Evolutionary conservation across 1,140 invertebrate genomes (phyloP), one percentile per base, ranked within the genome.

Genomic region (Camponotus floridanus): DNA sequence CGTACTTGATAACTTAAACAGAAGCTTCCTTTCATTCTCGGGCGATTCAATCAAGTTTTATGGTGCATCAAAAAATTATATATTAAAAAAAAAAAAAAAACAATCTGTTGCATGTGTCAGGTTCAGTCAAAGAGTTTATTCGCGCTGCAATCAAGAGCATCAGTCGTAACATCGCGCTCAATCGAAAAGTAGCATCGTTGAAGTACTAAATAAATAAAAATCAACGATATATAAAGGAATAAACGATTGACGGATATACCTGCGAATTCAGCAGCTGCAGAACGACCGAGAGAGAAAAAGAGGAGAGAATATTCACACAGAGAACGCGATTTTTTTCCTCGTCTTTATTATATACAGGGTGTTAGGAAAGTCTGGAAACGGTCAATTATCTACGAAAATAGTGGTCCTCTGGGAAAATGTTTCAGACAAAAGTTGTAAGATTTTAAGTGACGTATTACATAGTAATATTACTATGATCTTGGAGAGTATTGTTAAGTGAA

Each of bases 231-330:
- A 79, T 79, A 71, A 71, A 71, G 33, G 48, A 39, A 70, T 21
- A 80, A 80, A 80, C 64, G 64, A 70, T 11, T 15, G 64, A 42
- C 78, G 51, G 33, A n/a, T 18, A 26, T 26, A 26, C 26, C 26
- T 26, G 26, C 33, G 8, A 15, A 26, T 26, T 13, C 8, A 42
- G 39, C 8, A 42, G 39, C 39, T 42, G 39, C 39, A 6, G n/a
- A n/a, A 21, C 26, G 26, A 26, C 26, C 26, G 26, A 26, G 26
- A 26, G 26, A 26, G 26, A 26, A 26, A 26, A 26, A 26, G 26
- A 26, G 26, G 26, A 26, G 26, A 26, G 26, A 26, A 26, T 26
- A 26, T 26, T 26, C 26, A 26, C 26, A 26, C 26, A 26, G 26
- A 26, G 26, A 26, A 1, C 1, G 26, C 26, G 0, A 26, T 26